A percentile compares a stretch with the other conserved stretches of the same genome.
Conservation (phyloP, 2,797 vertebrate genomes). For the Gorsachius magnificus region DNA sequence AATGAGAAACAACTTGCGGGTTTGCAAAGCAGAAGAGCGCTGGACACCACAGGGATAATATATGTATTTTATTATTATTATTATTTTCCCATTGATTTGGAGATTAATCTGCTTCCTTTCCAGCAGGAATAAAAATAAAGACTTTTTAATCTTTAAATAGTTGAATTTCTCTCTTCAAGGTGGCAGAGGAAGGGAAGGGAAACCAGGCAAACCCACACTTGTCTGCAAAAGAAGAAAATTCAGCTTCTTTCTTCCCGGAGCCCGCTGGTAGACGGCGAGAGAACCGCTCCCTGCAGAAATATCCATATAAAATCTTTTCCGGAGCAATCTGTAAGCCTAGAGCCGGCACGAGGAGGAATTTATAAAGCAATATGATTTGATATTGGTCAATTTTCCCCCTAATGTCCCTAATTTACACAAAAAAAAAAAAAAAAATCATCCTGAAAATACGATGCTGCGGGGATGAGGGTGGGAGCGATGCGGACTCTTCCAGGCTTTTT, state of each 20-base stretch:
- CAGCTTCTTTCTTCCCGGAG: background rate
- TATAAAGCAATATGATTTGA: background rate
- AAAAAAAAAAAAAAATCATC: background rate
- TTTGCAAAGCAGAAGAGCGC: background rate
- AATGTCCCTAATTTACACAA: background rate
- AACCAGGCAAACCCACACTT: background rate
- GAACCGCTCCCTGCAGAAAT: background rate
- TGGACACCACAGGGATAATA: fast-evolving
- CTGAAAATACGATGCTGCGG: background rate
- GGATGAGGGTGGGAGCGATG: background rate
- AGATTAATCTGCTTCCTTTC: background rate
- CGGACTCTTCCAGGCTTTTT: background rate
- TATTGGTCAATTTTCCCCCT: background rate
- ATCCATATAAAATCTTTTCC: background rate
- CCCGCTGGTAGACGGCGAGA: background rate
- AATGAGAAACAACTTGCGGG: background rate
- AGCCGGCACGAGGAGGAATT: background rate
- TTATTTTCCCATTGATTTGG: background rate
- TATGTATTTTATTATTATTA: background rate
- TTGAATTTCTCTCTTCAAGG: background rate
- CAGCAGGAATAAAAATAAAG: background rate
- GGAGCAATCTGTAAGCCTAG: too few relatives aligned
- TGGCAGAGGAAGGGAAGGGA: background rate
- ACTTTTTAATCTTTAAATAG: background rate
- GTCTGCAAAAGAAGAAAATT: background rate